Base-by-base conservation (phyloP, 2,113 vertebrate species). In the Spermophilus dauricus region DNA sequence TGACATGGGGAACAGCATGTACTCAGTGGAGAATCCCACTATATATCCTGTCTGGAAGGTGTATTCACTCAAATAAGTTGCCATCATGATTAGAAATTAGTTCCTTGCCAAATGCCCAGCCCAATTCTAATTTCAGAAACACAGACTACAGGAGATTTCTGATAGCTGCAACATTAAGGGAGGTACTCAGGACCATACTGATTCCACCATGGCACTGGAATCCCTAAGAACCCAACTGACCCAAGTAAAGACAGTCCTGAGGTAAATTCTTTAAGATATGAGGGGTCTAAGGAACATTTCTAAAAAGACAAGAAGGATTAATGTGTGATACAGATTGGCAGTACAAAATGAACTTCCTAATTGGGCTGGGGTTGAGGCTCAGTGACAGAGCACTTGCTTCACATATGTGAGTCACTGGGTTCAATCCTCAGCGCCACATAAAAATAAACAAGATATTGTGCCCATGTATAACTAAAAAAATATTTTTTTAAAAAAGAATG, bases 11-110 rank as follows among this genome's bases (percentile, higher is more conserved):
- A 53, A 48, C 26, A 93, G 65, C 28, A 80, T 32, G 18, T 82
- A 14, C 37, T 76, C 32, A 69, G 17, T 34, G 51, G 45, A 45
- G 70, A 73, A 78, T 11, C 28, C 45, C 78, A 78, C 45, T 18
- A 5, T 0, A 6, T 14, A 53, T 45, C 42, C 92, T 82, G 14
- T 39, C 34, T 95, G 86, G 86, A 61, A 77, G 67, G 16, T 61
- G 5, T 69, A 78, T 82, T 81, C 65, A 91, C 11, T 88, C 65
- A 61, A 28, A 5, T 82, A 89, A 63, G 24, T 8, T 65, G 90
- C 69, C n/a, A 70, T 53, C 34, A 39, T 63, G 12, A 87, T 97
- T 65, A 84, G 70, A 95, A 93, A 42, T 83, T 30, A 83, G 67
- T 48, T 81, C 61, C 69, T 84, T 67, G 89, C 63, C 70, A 69